Base-by-base conservation (phyloP, 2,113 vertebrate species). In the Tympanuchus pallidicinctus region DNA sequence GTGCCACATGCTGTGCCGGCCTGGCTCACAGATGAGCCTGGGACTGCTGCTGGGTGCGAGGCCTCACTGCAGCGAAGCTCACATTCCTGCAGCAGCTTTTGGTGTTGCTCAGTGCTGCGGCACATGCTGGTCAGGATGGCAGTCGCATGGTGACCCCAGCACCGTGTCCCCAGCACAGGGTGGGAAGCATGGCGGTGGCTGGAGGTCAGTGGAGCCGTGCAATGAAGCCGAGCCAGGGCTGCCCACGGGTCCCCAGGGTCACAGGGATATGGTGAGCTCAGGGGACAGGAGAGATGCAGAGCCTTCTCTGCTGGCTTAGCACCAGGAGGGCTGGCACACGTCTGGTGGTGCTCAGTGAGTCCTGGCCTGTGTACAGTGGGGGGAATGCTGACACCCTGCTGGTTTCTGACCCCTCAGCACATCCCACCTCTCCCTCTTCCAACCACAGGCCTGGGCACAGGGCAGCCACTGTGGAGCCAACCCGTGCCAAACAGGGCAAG, bases 1-100 rank as follows among this genome's bases (percentile, higher is more conserved):
- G 32, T 12, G 64, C 60, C 2, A 1, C 24, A 59, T 28, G 61
- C 70, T 13, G 3, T 1, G 0, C 75, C 4, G 36, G 75, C 66
- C 78, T 14, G 40, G 71, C 64, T 11, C 27, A 48, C 67, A 19
- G 3, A 0, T 0, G 43, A 27, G 75, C 42, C 42, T 4, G 0
- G 1, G 71, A 7, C 12, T 0, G 0, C 66, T 11, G 34, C 34
- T 3, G 16, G 66, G 36, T 10, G 3, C 10, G 6, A 38, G 30
- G 47, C 34, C 64, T 21, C 2, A 3, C 60, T 56, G 76, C 32
- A 20, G 17, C 3, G 25, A n/a, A 1, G 17, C 45, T 63, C 78
- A 18, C 38, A 5, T 5, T 52, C 45, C 48, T 69, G 59, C 6
- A 4, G 34, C 57, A 74, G 79, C 50, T 3, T 3, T 14, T 65